Conservation (phyloP, 2,888 invertebrate genomes). For the Dorcus hopei region DNA sequence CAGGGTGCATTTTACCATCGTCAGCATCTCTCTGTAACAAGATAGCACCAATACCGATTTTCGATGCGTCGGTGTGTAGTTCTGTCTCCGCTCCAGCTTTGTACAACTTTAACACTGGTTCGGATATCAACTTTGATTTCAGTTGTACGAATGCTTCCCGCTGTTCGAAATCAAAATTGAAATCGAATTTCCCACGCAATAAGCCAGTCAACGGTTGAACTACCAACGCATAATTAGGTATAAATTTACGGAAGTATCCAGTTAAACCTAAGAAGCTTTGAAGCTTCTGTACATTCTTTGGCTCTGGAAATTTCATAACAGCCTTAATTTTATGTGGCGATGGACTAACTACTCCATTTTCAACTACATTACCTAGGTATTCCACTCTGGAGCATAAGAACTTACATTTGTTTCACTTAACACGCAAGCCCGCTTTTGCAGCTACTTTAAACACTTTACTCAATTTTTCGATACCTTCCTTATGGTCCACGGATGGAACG, state of each 20-base stretch:
- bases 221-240: neutral
- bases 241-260: slow-evolving; percentile 33
- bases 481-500: slow-evolving; percentile 11
- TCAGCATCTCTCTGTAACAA: too few species aligned
- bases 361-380: slow-evolving; percentile 24
- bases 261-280: slow-evolving; percentile 38
- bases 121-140: too few species aligned
- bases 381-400: slow-evolving; percentile 29
- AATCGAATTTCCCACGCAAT: too few species aligned
- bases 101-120: too few species aligned
- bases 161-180: too few species aligned
- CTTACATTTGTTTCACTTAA: slow-evolving; percentile 40
- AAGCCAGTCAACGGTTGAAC: neutral
- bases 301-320: slow-evolving; percentile 28
- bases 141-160: too few species aligned
- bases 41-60: too few species aligned
- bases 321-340: neutral
- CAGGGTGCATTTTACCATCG: too few species aligned
- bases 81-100: too few species aligned
- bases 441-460: slow-evolving; percentile 26
- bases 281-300: slow-evolving; percentile 29
- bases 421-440: slow-evolving; percentile 28
- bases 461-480: slow-evolving; percentile 27
- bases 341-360: slow-evolving; percentile 17
- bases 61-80: too few species aligned